phyloP scores from a whole-genome alignment of 2,797 vertebrate species.

The Peromyscus aztecus region DNA sequence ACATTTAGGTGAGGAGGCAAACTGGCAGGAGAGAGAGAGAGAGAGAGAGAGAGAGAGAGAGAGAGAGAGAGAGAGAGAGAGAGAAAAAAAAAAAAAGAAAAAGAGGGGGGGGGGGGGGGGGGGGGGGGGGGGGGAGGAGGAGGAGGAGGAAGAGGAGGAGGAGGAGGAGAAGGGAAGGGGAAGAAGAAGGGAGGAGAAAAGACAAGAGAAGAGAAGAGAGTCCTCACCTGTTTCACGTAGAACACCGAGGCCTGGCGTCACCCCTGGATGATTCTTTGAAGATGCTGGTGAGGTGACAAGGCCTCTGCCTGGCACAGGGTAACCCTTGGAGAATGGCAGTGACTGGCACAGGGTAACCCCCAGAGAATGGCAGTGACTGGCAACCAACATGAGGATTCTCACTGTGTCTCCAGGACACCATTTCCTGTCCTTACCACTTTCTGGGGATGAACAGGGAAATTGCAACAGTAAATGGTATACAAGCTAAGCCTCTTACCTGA shows the following conservation, averaged over 20 bases:
- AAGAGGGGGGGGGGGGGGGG: too few relatives aligned
- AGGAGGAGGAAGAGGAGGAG: too few relatives aligned
- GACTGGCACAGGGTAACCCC: neutral
- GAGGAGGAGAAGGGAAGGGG: too few relatives aligned
- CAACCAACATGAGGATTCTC: neutral
- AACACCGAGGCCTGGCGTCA: neutral
- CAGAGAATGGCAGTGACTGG: neutral
- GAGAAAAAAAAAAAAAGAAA: too few relatives aligned
- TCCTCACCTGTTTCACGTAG: accelerated
- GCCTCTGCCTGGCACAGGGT: neutral
- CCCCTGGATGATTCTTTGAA: neutral
- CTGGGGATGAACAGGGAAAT: neutral
- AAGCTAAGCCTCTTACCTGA: neutral
- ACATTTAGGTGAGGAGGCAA: neutral
- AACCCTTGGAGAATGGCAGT: neutral
- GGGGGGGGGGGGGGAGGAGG: too few relatives aligned
- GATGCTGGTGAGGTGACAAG: neutral
- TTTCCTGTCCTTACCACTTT: neutral
- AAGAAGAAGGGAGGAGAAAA: too few relatives aligned
- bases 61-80: neutral
- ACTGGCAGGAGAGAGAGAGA: neutral
- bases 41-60: neutral
- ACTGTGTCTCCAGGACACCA: neutral
- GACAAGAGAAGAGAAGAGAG: neutral
- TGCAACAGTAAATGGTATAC: neutral